Evolutionary conservation across 1,140 invertebrate genomes (phyloP).

Genomic region (Papilio dardanus): DNA sequence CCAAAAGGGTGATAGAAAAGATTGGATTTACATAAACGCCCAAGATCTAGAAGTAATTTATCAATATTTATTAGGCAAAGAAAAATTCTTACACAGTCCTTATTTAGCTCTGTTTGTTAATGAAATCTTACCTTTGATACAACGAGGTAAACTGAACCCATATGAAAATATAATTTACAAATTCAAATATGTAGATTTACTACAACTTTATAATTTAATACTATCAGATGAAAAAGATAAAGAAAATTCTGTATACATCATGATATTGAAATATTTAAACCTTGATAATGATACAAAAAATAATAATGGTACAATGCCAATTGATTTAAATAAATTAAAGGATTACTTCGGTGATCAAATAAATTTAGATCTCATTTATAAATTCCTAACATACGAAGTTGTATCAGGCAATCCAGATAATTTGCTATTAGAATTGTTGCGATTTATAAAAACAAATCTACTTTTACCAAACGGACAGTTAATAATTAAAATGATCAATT

Average conservation of each 20-base stretch:
- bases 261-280: background rate
- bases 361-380: background rate
- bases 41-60: constrained; percentile 16
- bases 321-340: background rate
- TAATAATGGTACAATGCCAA: background rate
- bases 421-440: background rate
- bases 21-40: background rate
- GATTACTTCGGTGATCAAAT: background rate
- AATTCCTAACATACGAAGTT: background rate
- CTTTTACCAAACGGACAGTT: constrained; percentile 4
- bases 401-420: background rate
- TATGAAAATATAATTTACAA: background rate
- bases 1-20: background rate
- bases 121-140: background rate
- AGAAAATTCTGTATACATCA: constrained; percentile 1
- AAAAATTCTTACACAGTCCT: background rate
- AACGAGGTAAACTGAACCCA: background rate
- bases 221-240: background rate
- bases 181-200: background rate
- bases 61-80: constrained; percentile 1
- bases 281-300: background rate
- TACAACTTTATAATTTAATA: constrained; percentile 1
- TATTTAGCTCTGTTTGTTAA: constrained; percentile 3
- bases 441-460: background rate
- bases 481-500: background rate